Evolutionary conservation across 2,888 invertebrate genomes (phyloP).

Genomic region (Stratiomys singularior): DNA sequence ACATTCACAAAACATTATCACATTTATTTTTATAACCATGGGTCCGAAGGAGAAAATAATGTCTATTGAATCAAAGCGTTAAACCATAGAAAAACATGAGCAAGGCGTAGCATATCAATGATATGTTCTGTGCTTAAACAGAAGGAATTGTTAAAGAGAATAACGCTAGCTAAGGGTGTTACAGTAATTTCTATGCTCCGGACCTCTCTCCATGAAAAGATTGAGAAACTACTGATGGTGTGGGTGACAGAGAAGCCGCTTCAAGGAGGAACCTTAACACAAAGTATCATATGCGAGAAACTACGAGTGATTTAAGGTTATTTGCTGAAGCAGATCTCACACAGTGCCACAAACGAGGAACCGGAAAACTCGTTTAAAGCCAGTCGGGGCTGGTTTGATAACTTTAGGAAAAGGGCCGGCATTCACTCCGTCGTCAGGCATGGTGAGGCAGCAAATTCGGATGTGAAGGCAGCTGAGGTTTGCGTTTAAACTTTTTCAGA

Average conservation of each 20-base stretch:
- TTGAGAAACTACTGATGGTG: too few species aligned
- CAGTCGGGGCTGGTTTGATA: too few species aligned
- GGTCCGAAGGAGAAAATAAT: background rate
- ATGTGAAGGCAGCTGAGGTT: too few species aligned
- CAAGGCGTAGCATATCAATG: background rate
- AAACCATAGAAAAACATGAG: background rate
- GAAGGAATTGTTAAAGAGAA: background rate
- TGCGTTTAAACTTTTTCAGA: too few species aligned
- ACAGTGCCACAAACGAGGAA: background rate
- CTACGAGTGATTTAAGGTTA: background rate
- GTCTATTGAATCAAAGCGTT: background rate
- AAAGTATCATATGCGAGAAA: background rate
- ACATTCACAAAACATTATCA: background rate
- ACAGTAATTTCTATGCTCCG: background rate
- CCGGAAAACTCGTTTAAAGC: too few species aligned
- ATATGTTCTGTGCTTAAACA: background rate
- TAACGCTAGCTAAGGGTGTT: background rate
- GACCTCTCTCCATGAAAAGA: too few species aligned
- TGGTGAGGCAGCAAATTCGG: too few species aligned
- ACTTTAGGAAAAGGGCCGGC: too few species aligned
- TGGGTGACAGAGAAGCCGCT: too few species aligned
- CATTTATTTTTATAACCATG: too few species aligned
- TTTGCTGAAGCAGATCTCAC: background rate
- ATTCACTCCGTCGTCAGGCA: too few species aligned
- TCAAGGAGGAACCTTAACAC: too few species aligned